Percentiles rank a stretch among this genome's conserved stretches.
These are phyloP conservation scores for Agrilus planipennis DNA, from an alignment of 1,140 invertebrate genomes.

Conservation along the genomic window DNA sequence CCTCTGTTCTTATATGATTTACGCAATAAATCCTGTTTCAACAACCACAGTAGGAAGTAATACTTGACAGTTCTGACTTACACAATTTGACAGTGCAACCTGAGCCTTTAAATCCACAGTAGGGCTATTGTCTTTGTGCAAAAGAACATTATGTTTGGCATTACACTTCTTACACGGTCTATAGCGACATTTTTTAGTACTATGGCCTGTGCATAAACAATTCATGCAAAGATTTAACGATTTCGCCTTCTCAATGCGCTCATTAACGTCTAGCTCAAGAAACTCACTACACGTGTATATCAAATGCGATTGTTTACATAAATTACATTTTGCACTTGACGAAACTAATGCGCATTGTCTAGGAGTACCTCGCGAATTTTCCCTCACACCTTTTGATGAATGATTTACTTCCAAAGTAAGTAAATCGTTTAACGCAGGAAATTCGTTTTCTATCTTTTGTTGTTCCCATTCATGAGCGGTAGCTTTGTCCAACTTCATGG, in stretches of 20 bases:
- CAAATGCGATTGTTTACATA: slow-evolving; percentile 1
- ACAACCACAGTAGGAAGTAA: neutral
- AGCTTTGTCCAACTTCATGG: slow-evolving; percentile 7
- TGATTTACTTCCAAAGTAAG: neutral
- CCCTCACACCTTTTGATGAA: neutral
- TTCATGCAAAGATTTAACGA: slow-evolving; percentile 1
- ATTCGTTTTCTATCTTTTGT: slow-evolving; percentile 2
- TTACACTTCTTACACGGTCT: neutral
- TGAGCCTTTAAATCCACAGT: no score
- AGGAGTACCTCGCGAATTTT: neutral
- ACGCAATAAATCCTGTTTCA: neutral
- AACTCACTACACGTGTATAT: slow-evolving; percentile 2
- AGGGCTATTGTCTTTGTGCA: neutral
- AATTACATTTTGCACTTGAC: neutral
- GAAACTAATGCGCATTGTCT: neutral
- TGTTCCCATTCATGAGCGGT: slow-evolving; percentile 11
- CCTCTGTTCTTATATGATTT: neutral
- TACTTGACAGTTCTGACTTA: neutral
- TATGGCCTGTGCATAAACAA: neutral
- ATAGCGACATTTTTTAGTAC: neutral
- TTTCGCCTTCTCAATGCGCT: neutral
- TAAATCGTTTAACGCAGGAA: neutral
- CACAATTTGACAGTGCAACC: neutral
- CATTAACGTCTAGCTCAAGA: neutral
- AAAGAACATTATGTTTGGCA: neutral